Percentiles rank a stretch among this genome's conserved stretches.
Conservation (phyloP, 2,888 invertebrate genomes). For the Lissonota sp. region DNA sequence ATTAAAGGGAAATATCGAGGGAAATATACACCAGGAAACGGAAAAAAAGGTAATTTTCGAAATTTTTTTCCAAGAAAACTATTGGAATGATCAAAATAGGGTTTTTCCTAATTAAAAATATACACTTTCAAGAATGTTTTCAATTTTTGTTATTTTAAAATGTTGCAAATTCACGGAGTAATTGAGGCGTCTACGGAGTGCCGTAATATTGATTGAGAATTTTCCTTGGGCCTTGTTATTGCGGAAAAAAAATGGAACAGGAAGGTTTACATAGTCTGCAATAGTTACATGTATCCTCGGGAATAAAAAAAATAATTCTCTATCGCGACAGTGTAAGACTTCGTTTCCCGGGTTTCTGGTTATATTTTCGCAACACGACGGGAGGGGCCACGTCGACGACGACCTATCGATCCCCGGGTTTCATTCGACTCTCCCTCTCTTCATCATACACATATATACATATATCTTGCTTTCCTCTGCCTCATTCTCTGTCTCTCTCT, state of each 20-base stretch:
- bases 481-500: slow-evolving; percentile 25
- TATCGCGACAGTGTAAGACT: slow-evolving; percentile 17
- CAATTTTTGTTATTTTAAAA: no score
- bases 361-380: slow-evolving; percentile 33
- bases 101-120: no score
- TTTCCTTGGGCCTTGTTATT: slow-evolving; percentile 12
- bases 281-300: background rate
- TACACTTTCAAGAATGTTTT: no score
- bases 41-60: no score
- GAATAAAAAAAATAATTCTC: slow-evolving; percentile 50
- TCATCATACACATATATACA: background rate
- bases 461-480: slow-evolving; percentile 2
- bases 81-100: no score
- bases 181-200: no score
- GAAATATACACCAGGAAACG: no score
- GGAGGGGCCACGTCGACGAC: slow-evolving; percentile 52
- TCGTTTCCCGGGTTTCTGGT: slow-evolving; percentile 49
- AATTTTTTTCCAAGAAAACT: no score
- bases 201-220: slow-evolving; percentile 39
- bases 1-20: no score
- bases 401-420: slow-evolving; percentile 65
- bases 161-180: no score
- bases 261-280: background rate
- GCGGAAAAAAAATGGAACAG: background rate
- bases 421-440: slow-evolving; percentile 40